Evolutionary conservation across 1,140 invertebrate species (phyloP).

Genomic region (Stegodyphus mimosarum): DNA sequence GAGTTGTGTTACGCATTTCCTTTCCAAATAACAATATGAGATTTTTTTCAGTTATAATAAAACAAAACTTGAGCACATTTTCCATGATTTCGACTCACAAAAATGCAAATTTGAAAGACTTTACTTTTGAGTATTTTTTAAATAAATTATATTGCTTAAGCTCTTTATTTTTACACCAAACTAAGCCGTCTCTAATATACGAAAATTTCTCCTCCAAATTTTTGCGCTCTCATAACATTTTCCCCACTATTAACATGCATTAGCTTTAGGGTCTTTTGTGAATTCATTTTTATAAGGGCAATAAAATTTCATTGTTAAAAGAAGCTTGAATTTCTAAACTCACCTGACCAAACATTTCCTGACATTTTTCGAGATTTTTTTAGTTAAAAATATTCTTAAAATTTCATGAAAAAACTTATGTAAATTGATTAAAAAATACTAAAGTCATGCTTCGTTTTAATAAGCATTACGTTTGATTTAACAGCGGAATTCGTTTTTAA

Average conservation of each 20-base stretch:
- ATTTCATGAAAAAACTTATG: not conserved
- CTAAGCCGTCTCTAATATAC: too few species aligned
- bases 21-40: too few species aligned
- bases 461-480: slow-evolving; percentile 1
- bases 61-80: too few species aligned
- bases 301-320: not conserved
- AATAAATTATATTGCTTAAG: too few species aligned
- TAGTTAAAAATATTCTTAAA: not conserved
- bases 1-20: too few species aligned
- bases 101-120: too few species aligned
- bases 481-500: slow-evolving; percentile 8
- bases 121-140: too few species aligned
- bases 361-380: not conserved
- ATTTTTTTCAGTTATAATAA: too few species aligned
- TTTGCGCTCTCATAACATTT: too few species aligned
- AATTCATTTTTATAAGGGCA: not conserved
- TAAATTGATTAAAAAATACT: not conserved
- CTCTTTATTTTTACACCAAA: too few species aligned
- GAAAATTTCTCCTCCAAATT: too few species aligned
- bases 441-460: not conserved
- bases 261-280: not conserved
- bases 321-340: not conserved
- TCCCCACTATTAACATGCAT: not conserved
- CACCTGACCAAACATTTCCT: not conserved
- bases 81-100: too few species aligned